These are phyloP conservation scores for Blera fallax DNA, from an alignment of 2,888 invertebrate species.

Conservation along the genomic window DNA sequence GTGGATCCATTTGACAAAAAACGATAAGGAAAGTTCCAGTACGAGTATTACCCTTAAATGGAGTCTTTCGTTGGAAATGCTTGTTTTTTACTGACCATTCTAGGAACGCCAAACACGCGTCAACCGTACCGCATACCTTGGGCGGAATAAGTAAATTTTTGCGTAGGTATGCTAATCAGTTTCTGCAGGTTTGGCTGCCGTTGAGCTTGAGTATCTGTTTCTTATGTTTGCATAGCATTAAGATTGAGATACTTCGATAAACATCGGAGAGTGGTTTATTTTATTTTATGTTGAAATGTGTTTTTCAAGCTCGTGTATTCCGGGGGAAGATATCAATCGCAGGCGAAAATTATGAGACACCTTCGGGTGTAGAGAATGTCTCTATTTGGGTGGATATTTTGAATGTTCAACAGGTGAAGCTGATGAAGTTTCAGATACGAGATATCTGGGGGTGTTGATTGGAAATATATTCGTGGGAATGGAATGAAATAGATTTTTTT, in stretches of 20 bases:
- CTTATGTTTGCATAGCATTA: constrained; percentile 51
- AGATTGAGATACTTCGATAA: constrained; percentile 58
- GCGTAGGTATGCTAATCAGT: constrained; percentile 70
- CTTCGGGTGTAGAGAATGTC: background rate
- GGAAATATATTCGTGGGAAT: constrained; percentile 18
- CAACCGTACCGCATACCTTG: constrained; percentile 35
- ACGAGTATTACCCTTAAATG: constrained; percentile 62
- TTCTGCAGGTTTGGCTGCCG: constrained; percentile 35
- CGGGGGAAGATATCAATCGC: constrained; percentile 11
- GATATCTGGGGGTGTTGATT: constrained; percentile 14
- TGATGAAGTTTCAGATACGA: background rate
- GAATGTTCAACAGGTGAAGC: constrained; percentile 7
- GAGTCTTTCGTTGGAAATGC: constrained; percentile 30
- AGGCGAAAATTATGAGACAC: constrained; percentile 48
- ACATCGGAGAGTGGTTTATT: constrained; percentile 39
- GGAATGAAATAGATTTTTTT: too few species aligned
- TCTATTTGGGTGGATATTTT: background rate
- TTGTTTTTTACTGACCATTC: constrained; percentile 8
- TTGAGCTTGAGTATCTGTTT: constrained; percentile 22
- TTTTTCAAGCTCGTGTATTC: background rate
- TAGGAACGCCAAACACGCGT: constrained; percentile 50
- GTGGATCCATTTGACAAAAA: constrained; percentile 44
- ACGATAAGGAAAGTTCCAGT: constrained; percentile 65
- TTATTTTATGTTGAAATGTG: constrained; percentile 10
- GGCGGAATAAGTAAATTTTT: constrained; percentile 30